phyloP scores from a whole-genome alignment of 1,140 invertebrate genomes.

The Zaprionus ghesquierei region DNA sequence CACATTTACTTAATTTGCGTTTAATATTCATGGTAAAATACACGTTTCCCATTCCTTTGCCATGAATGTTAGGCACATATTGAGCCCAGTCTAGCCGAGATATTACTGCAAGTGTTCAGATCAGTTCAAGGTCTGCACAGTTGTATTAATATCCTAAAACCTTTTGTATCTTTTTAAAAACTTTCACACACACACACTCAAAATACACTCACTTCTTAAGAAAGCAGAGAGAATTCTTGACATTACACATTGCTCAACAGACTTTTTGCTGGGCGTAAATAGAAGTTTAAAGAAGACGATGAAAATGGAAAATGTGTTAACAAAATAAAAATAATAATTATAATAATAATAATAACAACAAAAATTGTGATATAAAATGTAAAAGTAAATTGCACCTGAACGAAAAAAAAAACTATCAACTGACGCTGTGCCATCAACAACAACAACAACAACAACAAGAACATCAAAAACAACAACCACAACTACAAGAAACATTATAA shows the following conservation, averaged over 20 bases:
- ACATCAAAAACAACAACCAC: slow-evolving; percentile 38
- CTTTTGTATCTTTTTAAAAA: slow-evolving; percentile 5
- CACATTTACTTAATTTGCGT: slow-evolving; percentile 16
- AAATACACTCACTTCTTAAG: slow-evolving; percentile 9
- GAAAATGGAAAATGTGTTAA: slow-evolving; percentile 57
- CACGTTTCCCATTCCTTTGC: slow-evolving; percentile 32
- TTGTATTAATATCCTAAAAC: background rate
- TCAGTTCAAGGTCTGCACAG: background rate
- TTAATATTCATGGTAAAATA: slow-evolving; percentile 23
- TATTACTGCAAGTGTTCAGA: slow-evolving; percentile 1
- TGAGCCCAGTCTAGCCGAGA: background rate
- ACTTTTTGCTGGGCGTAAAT: slow-evolving; percentile 66
- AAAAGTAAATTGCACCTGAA: slow-evolving; percentile 79
- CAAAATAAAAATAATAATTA: slow-evolving; percentile 62
- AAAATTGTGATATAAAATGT: slow-evolving; percentile 79
- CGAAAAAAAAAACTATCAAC: slow-evolving; percentile 74
- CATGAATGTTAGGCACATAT: slow-evolving; percentile 25
- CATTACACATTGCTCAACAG: slow-evolving; percentile 60
- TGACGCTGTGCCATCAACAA: slow-evolving; percentile 75
- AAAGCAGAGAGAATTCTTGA: slow-evolving; percentile 58
- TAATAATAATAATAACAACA: slow-evolving; percentile 46
- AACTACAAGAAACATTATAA: slow-evolving; percentile 26
- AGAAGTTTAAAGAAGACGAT: slow-evolving; percentile 15
- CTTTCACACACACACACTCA: slow-evolving; percentile 24
- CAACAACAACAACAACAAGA: slow-evolving; percentile 47